Evolutionary conservation across 2,888 invertebrate species (phyloP).

Genomic region (Watsonalla cultraria): DNA sequence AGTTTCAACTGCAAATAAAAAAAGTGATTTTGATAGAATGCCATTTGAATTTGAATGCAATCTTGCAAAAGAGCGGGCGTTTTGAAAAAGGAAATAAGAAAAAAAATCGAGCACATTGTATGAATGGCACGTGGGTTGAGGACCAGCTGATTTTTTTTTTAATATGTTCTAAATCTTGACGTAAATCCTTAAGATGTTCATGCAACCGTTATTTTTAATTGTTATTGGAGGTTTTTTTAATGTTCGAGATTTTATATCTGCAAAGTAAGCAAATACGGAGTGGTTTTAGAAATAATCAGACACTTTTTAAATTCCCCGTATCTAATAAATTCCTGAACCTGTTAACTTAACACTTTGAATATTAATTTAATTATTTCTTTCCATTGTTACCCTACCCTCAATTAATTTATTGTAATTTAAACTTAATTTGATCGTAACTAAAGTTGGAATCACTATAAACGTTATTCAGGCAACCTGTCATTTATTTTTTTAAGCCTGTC

Average conservation of each 20-base stretch:
- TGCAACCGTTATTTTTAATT: background rate
- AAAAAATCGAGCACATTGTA: slow-evolving; percentile 41
- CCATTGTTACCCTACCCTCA: too few species aligned
- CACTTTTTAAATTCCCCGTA: too few species aligned
- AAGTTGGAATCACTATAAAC: background rate
- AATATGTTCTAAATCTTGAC: slow-evolving; percentile 1
- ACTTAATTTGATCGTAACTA: background rate
- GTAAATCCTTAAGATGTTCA: background rate
- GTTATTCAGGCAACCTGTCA: slow-evolving; percentile 3
- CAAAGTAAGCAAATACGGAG: too few species aligned
- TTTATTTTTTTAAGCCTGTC: slow-evolving; percentile 14
- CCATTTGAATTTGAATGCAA: slow-evolving; percentile 10
- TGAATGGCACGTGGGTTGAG: slow-evolving; percentile 29
- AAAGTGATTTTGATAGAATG: slow-evolving; percentile 11
- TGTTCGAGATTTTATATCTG: too few species aligned
- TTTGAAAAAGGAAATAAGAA: slow-evolving; percentile 12
- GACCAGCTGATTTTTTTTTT: slow-evolving; percentile 39
- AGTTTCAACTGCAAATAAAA: slow-evolving; percentile 10
- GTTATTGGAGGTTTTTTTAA: too few species aligned
- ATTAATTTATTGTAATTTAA: background rate
- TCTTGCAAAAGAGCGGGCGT: slow-evolving; percentile 24
- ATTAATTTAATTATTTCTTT: too few species aligned
- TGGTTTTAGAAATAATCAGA: too few species aligned
- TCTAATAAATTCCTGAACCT: too few species aligned
- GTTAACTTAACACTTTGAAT: too few species aligned